phyloP scores from a whole-genome alignment of 2,888 invertebrate genomes.

The Drosophila barbarae region DNA sequence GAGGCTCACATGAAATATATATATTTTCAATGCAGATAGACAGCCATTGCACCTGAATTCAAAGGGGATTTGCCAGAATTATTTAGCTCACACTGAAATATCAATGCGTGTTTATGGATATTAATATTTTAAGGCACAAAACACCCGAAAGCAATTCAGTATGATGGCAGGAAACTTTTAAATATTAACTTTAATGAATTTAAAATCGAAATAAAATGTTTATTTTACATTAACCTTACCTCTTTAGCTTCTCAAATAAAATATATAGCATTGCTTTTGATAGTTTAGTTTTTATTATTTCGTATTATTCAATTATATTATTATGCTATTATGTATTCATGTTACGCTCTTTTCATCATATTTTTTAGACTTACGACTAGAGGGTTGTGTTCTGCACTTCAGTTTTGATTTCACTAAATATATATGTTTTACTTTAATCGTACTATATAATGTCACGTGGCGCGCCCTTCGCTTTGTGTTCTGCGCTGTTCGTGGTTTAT shows the following conservation, averaged over 20 bases:
- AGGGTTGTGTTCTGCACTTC: constrained; percentile 54
- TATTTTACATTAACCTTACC: not conserved
- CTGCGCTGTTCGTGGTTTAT: constrained; percentile 18
- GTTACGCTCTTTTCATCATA: constrained; percentile 36
- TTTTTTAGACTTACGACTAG: constrained; percentile 63
- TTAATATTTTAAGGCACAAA: constrained; percentile 24
- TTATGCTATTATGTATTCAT: constrained; percentile 42
- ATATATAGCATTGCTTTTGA: constrained; percentile 43
- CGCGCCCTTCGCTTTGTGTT: constrained; percentile 12
- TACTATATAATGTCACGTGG: constrained; percentile 43
- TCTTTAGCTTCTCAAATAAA: constrained; percentile 1
- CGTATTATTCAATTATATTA: constrained; percentile 52
- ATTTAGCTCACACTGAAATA: constrained; percentile 17
- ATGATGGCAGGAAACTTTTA: not conserved
- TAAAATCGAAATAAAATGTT: not conserved
- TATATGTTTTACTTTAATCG: constrained; percentile 33
- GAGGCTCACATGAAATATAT: constrained; percentile 28
- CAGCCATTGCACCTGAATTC: constrained; percentile 7
- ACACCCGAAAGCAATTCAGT: constrained; percentile 1
- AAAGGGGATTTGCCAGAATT: constrained; percentile 20
- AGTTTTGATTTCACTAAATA: constrained; percentile 62
- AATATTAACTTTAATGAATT: not conserved
- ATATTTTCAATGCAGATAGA: constrained; percentile 20
- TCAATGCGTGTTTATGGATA: constrained; percentile 33
- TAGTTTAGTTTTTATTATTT: constrained; percentile 57